Conservation (phyloP, 2,113 vertebrate species). For the Centrocercus urophasianus region DNA sequence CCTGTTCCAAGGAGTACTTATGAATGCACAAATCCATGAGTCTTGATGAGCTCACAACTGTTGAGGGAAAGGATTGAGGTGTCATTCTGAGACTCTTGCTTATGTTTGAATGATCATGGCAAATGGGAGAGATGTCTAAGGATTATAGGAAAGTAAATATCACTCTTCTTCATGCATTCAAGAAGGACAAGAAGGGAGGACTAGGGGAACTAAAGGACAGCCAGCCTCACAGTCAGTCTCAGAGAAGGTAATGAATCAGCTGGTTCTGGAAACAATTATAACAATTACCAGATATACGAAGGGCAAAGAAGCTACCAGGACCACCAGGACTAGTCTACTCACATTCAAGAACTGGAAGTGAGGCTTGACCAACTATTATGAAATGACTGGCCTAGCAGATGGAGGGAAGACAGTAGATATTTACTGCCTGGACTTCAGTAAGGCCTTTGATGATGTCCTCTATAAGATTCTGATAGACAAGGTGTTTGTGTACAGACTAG, state of each 20-base stretch:
- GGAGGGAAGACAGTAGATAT: background rate
- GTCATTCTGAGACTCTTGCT: background rate
- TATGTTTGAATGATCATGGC: background rate
- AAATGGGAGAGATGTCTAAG: background rate
- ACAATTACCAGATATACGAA: too few relatives aligned
- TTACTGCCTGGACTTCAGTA: too few relatives aligned
- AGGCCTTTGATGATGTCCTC: too few relatives aligned
- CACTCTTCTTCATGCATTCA: background rate
- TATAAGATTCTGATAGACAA: too few relatives aligned
- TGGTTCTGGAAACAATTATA: too few relatives aligned
- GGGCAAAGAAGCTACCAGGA: background rate
- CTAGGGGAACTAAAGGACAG: accelerated
- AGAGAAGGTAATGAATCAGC: too few relatives aligned
- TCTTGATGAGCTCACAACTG: background rate
- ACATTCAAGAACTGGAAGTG: background rate
- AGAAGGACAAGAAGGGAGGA: background rate
- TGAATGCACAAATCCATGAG: too few relatives aligned
- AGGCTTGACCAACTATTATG: background rate
- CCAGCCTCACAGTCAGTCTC: too few relatives aligned
- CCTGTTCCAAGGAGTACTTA: background rate
- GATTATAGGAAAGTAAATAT: background rate
- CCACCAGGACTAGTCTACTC: background rate
- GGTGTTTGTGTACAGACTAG: too few relatives aligned
- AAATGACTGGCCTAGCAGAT: background rate
- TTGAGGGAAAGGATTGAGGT: background rate